A percentile compares a stretch with the other conserved stretches of the same genome.
phyloP scores from a whole-genome alignment of 2,888 invertebrate genomes.

The Reticulitermes lucifugus region DNA sequence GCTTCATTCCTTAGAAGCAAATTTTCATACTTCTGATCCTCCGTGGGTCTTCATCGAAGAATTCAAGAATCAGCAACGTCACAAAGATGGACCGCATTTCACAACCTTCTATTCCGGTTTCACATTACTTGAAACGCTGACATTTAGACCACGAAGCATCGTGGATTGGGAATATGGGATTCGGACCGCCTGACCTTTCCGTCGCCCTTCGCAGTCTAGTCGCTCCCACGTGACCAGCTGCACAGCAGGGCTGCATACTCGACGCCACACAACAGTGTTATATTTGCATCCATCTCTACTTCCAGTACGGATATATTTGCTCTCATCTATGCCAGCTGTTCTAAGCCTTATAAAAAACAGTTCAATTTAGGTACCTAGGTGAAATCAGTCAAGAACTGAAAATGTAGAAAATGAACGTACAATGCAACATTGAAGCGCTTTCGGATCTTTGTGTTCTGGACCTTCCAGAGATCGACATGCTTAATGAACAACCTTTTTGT shows the following conservation, averaged over 20 bases:
- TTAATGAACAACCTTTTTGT: too few species aligned
- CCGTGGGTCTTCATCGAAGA: neutral
- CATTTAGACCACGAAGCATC: constrained; percentile 42
- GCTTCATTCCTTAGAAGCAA: neutral
- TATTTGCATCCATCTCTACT: too few species aligned
- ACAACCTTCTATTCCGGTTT: neutral
- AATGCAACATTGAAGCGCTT: too few species aligned
- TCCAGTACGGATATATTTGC: too few species aligned
- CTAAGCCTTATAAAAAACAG: too few species aligned
- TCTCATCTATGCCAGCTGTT: too few species aligned
- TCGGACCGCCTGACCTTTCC: constrained; percentile 48
- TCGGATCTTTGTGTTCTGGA: too few species aligned
- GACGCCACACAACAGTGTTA: neutral
- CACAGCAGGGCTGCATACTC: neutral
- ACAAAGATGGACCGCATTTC: neutral
- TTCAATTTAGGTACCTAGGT: too few species aligned
- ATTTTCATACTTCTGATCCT: neutral
- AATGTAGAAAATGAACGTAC: too few species aligned
- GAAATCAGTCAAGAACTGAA: too few species aligned
- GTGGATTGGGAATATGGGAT: constrained; percentile 45
- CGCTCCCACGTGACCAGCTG: constrained; percentile 34
- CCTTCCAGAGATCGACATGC: too few species aligned
- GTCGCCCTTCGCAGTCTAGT: neutral
- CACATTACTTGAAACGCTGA: constrained; percentile 42
- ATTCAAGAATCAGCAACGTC: neutral